Evolutionary conservation across 2,888 invertebrate genomes (phyloP).

Genomic region (Xanthorhoe designata): DNA sequence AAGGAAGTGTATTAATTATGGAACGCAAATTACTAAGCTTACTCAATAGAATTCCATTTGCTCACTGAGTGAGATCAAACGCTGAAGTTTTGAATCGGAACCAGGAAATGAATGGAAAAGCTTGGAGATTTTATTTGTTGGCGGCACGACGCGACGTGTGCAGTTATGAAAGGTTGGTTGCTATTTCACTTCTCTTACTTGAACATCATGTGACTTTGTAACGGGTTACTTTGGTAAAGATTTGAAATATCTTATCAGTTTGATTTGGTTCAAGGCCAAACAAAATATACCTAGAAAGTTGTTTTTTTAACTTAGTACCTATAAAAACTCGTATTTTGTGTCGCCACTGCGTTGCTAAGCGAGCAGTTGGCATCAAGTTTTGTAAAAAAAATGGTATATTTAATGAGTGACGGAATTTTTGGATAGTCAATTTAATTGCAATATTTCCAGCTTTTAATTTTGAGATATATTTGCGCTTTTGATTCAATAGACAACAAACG

Average conservation of each 20-base stretch:
- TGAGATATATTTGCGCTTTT: neutral
- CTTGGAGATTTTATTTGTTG: neutral
- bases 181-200: neutral
- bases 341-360: too few species aligned
- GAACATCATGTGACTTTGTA: neutral
- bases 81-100: conserved; percentile 19
- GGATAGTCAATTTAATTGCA: neutral
- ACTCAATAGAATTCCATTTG: conserved; percentile 19
- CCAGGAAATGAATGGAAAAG: conserved; percentile 12
- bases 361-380: neutral
- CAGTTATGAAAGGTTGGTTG: neutral
- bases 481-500: neutral
- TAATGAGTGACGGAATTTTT: neutral
- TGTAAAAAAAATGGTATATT: neutral
- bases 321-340: too few species aligned
- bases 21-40: conserved; percentile 14
- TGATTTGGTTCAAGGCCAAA: too few species aligned
- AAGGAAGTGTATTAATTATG: conserved; percentile 12
- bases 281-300: too few species aligned
- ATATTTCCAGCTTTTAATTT: neutral
- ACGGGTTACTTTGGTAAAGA: too few species aligned
- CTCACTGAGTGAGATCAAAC: conserved; percentile 30
- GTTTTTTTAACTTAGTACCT: too few species aligned
- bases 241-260: too few species aligned
- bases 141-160: neutral